Percentiles rank a stretch among this genome's conserved stretches.
phyloP scores from a whole-genome alignment of 2,888 invertebrate genomes.

The Nephrotoma flavescens region DNA sequence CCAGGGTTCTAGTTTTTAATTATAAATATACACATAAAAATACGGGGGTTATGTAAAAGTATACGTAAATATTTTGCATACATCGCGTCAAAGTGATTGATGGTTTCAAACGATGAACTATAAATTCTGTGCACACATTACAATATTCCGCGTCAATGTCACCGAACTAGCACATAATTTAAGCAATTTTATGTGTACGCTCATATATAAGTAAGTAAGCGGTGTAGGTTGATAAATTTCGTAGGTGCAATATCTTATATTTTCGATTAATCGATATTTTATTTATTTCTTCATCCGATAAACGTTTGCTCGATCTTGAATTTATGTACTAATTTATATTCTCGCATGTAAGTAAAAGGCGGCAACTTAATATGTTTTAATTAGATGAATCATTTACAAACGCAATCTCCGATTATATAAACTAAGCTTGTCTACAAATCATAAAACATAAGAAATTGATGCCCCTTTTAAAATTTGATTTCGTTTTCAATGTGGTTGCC shows the following conservation, averaged over 20 bases:
- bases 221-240: neutral
- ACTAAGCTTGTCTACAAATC: neutral
- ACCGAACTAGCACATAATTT: neutral
- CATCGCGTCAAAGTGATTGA: neutral
- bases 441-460: neutral
- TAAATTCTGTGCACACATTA: neutral
- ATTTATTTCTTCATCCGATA: neutral
- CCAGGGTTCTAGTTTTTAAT: neutral
- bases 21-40: neutral
- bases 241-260: neutral
- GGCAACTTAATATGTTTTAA: neutral
- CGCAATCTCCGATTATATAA: neutral
- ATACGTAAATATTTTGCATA: neutral
- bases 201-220: neutral
- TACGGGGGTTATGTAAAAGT: neutral
- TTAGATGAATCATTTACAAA: neutral
- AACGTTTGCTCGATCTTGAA: neutral
- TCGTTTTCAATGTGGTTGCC: neutral
- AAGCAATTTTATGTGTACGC: neutral
- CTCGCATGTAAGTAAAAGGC: neutral
- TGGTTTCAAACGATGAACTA: neutral
- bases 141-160: neutral
- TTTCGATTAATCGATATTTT: neutral
- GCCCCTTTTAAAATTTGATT: neutral
- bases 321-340: neutral